Evolutionary conservation across 2,888 invertebrate genomes (phyloP), one percentile per base, ranked within the genome.

Genomic region (Embidobia sp.): DNA sequence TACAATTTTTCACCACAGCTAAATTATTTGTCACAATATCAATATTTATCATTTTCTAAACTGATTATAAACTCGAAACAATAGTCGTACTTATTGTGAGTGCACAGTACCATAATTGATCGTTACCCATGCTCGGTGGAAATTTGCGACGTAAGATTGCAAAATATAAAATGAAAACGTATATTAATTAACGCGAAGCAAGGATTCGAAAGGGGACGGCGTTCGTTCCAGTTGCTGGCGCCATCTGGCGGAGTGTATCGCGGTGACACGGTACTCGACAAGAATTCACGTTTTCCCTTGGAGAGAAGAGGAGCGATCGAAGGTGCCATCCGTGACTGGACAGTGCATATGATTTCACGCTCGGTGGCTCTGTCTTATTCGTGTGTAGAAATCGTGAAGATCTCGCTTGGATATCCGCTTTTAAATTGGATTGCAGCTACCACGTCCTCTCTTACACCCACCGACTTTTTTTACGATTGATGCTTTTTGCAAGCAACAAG

Each of bases 371-470:
- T 82, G 86, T 87, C 88, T 88, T 88, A 86, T 86, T 85, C 89
- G 87, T 89, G 89, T 89, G 89, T 89, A 89, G 89, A 89, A 89
- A 89, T 89, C 89, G 89, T 89, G 88, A 89, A 89, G 89, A 89
- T 89, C 88, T 87, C 85, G 84, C 83, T 79, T 86, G 86, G 89
- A 89, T 89, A 89, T 88, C 87, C 86, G 88, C 86, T 86, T 85
- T 86, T 88, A 88, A 89, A 89, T 89, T 89, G 86, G 88, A 88
- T 87, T 87, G 87, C 87, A 85, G 81, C 85, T 85, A 81, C 83
- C 57, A 78, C 78, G 79, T 81, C 75, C 77, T 79, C 79, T 77
- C 69, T 77, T 73, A 70, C 81, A 77, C 74, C 78, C 70, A 73
- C 76, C 53, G 55, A 44, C 55, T 61, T 61, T 75, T 67, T 75